These are phyloP conservation scores for Agonum fuliginosum DNA, from an alignment of 2,888 invertebrate species.

Conservation along the genomic window DNA sequence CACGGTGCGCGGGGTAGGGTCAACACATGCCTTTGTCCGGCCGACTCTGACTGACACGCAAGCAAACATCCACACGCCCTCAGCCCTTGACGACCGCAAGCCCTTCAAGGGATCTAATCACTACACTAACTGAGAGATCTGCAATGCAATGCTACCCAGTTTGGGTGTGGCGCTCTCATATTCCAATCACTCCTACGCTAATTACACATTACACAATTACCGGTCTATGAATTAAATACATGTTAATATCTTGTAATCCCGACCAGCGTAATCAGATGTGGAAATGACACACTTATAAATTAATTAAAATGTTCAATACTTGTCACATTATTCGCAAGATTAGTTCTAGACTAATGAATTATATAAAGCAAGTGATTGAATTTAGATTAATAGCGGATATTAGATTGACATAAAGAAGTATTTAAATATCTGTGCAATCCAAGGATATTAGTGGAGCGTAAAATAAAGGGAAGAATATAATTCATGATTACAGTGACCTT, in stretches of 20 bases:
- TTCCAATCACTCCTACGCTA: not conserved
- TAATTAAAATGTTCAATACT: conserved; percentile 22
- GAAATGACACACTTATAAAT: conserved; percentile 39
- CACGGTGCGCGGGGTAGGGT: not conserved
- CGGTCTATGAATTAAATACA: conserved; percentile 31
- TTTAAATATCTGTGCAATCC: too few species aligned
- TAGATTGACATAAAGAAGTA: too few species aligned
- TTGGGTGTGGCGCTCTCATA: too few species aligned
- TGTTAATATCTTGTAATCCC: conserved; percentile 6
- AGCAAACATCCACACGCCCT: conserved; percentile 50
- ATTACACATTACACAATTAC: conserved; percentile 43
- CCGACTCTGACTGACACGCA: conserved; percentile 54
- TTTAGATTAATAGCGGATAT: not conserved
- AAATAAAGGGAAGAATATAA: too few species aligned
- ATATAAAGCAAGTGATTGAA: conserved; percentile 10
- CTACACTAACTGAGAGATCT: too few species aligned
- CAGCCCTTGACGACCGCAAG: conserved; percentile 1
- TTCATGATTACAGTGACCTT: too few species aligned
- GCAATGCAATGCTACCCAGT: too few species aligned
- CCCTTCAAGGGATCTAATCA: too few species aligned
- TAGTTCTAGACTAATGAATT: not conserved
- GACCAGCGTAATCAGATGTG: not conserved
- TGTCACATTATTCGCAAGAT: conserved; percentile 26
- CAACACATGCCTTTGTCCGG: conserved; percentile 37
- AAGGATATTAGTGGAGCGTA: too few species aligned